phyloP scores from a whole-genome alignment of 1,140 invertebrate species.

The Gryllus bimaculatus region DNA sequence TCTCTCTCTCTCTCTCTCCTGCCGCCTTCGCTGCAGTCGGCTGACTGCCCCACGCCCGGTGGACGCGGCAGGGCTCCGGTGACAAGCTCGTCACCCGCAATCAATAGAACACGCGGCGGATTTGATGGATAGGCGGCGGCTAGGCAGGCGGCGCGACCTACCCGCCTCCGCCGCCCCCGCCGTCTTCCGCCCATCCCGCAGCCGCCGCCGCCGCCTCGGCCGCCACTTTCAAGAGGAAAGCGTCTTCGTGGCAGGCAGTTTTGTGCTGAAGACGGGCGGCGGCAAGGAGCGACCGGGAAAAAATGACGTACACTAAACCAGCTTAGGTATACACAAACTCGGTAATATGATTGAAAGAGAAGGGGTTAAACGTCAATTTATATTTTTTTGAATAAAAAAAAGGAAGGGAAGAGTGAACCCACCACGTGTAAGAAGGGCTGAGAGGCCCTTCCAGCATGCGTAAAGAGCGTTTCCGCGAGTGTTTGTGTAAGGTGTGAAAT shows the following conservation, averaged over 20 bases:
- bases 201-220: no score
- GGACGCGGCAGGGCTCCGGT: not conserved
- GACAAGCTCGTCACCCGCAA: slow-evolving; percentile 11
- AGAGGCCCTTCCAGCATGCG: no score
- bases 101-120: slow-evolving; percentile 3
- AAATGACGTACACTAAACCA: not conserved
- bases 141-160: slow-evolving; percentile 21
- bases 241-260: not conserved
- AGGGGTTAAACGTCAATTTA: not conserved
- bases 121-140: slow-evolving; percentile 21
- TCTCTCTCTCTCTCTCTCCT: no score
- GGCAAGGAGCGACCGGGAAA: not conserved
- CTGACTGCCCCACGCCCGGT: not conserved
- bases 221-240: not conserved
- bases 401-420: not conserved
- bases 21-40: no score
- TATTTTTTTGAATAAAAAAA: not conserved
- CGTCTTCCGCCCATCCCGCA: not conserved
- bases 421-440: not conserved
- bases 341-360: not conserved
- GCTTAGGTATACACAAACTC: not conserved
- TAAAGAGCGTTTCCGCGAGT: not conserved
- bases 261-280: not conserved
- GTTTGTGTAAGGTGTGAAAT: not conserved
- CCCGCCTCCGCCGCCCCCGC: slow-evolving; percentile 18